A percentile compares a stretch with the other conserved stretches of the same genome.
These are phyloP conservation scores for Ceuthmochares aereus DNA, from an alignment of 2,113 vertebrate species.

Conservation along the genomic window DNA sequence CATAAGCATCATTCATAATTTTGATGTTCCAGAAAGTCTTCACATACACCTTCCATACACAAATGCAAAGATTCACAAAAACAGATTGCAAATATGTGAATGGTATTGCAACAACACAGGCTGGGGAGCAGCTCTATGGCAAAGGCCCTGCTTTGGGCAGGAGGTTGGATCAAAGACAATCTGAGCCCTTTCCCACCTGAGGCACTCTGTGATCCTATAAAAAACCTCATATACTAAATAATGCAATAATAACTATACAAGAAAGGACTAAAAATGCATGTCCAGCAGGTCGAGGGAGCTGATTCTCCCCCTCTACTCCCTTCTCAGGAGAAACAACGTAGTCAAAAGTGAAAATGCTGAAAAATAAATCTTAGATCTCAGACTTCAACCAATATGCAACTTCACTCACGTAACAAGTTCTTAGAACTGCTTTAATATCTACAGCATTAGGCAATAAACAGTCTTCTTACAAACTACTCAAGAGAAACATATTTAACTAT, in stretches of 20 bases:
- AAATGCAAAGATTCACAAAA: not conserved
- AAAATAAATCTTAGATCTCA: not conserved
- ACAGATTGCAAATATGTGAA: not conserved
- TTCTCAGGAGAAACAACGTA: not conserved
- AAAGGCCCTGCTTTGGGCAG: not conserved
- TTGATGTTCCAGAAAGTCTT: not conserved
- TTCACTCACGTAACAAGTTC: not conserved
- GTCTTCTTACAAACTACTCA: not conserved
- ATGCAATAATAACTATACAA: not conserved
- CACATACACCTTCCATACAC: not conserved
- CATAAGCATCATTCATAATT: not conserved
- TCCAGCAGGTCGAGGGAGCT: too few relatives aligned
- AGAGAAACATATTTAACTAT: not conserved
- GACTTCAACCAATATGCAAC: not conserved
- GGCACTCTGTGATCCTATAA: not conserved
- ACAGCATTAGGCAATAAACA: not conserved
- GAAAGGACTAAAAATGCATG: not conserved
- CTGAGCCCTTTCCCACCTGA: not conserved
- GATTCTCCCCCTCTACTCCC: too few relatives aligned
- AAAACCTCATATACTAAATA: not conserved
- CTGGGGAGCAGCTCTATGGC: not conserved
- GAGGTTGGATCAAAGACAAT: not conserved
- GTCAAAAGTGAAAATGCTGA: not conserved
- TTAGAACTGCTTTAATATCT: not conserved
- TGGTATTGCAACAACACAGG: not conserved